phyloP scores from a whole-genome alignment of 2,113 vertebrate genomes.

The Prunella fulvescens region DNA sequence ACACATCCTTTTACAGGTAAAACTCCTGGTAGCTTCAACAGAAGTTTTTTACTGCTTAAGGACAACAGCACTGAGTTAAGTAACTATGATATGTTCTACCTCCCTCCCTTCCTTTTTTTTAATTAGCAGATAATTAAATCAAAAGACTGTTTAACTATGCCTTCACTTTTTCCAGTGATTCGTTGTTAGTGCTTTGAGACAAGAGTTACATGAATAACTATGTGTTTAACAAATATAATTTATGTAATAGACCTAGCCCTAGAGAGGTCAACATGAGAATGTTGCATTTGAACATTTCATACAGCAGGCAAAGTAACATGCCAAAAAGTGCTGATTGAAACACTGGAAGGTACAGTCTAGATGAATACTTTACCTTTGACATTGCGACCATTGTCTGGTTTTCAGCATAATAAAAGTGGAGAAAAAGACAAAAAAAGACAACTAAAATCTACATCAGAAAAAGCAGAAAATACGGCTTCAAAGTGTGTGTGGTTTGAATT shows the following conservation, averaged over 20 bases:
- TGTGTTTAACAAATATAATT: conserved; percentile 39
- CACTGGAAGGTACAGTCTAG: conserved; percentile 30
- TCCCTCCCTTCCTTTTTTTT: background rate
- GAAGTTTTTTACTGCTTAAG: conserved; percentile 25
- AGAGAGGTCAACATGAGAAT: conserved; percentile 57
- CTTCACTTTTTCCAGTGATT: conserved; percentile 47
- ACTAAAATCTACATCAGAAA: conserved; percentile 69
- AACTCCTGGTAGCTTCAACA: background rate
- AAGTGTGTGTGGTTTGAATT: background rate
- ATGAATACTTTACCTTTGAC: conserved; percentile 90
- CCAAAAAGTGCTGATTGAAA: conserved; percentile 59
- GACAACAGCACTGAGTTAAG: background rate
- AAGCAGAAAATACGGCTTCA: background rate
- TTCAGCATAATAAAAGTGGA: conserved; percentile 70
- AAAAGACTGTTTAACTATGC: background rate
- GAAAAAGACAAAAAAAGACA: conserved; percentile 69
- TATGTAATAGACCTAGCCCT: conserved; percentile 37
- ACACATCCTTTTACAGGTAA: background rate
- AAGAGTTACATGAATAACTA: conserved; percentile 7
- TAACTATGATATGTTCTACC: background rate
- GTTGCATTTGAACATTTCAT: conserved; percentile 72
- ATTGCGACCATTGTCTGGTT: conserved; percentile 94
- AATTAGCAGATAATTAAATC: background rate
- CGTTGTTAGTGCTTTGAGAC: background rate
- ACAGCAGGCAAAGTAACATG: conserved; percentile 75